A percentile compares a stretch with the other conserved stretches of the same genome.
Conservation (phyloP, 2,797 vertebrate species). For the Molossus molossus region DNA sequence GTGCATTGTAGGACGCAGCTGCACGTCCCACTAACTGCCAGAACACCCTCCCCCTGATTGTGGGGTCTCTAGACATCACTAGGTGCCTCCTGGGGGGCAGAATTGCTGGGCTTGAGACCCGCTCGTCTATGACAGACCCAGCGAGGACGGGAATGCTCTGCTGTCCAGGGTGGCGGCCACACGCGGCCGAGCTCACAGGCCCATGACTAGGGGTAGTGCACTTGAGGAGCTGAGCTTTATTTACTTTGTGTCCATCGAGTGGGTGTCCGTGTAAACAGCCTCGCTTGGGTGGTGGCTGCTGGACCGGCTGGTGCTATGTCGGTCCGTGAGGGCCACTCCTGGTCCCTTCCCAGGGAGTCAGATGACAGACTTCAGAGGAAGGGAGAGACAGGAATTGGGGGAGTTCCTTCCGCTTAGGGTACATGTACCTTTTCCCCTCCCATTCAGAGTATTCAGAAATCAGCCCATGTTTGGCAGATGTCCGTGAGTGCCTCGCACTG, state of each 20-base stretch:
- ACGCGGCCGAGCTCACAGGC: background rate
- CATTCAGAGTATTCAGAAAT: background rate
- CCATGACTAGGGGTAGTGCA: background rate
- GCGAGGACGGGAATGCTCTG: fast-evolving
- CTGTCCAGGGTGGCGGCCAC: fast-evolving
- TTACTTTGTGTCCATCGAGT: background rate
- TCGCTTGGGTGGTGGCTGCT: background rate
- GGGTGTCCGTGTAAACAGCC: background rate
- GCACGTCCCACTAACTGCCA: background rate
- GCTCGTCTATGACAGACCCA: background rate
- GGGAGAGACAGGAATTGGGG: background rate
- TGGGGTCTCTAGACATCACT: background rate
- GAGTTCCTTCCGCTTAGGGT: background rate
- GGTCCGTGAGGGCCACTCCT: background rate
- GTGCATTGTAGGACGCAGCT: background rate
- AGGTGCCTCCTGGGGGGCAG: background rate
- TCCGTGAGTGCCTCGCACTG: background rate
- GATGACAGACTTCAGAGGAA: background rate
- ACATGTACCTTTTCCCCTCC: background rate
- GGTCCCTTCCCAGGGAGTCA: fast-evolving
- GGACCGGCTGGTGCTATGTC: background rate
- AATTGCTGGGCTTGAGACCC: background rate
- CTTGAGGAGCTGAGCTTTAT: background rate
- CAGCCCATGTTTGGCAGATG: fast-evolving
- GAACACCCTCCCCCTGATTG: background rate